Evolutionary conservation across 2,888 invertebrate species (phyloP).

Genomic region (Seira musarum): DNA sequence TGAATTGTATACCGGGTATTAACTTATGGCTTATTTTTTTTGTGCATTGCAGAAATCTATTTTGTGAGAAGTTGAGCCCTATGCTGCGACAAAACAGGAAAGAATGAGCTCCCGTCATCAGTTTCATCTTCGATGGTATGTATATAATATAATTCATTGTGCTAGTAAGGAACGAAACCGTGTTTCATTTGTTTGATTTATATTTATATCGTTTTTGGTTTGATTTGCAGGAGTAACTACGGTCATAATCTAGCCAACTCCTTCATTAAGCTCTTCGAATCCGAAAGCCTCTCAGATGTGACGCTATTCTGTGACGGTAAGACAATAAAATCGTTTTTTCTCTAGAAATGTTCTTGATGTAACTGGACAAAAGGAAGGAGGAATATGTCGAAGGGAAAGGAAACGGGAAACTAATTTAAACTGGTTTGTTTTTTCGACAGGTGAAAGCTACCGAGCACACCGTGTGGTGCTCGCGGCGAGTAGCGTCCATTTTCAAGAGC

Average conservation of each 20-base stretch:
- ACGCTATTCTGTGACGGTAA: slow-evolving; percentile 94
- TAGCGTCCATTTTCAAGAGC: slow-evolving; percentile 93
- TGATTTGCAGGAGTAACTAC: slow-evolving; percentile 82
- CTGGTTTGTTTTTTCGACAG: slow-evolving; percentile 73
- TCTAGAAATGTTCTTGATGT: slow-evolving; percentile 16
- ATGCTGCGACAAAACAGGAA: slow-evolving; percentile 70
- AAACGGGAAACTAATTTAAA: not conserved
- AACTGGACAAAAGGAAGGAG: slow-evolving; percentile 17
- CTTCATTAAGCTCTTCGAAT: slow-evolving; percentile 93
- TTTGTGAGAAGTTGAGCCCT: slow-evolving; percentile 54
- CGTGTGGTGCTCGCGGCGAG: slow-evolving; percentile 93
- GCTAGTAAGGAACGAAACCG: too few species aligned
- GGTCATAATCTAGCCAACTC: slow-evolving; percentile 93
- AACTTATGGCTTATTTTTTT: slow-evolving; percentile 4
- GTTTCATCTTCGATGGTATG: slow-evolving; percentile 88
- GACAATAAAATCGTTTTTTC: slow-evolving; percentile 69
- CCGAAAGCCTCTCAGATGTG: slow-evolving; percentile 93
- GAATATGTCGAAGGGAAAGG: not conserved
- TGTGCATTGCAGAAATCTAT: slow-evolving; percentile 37
- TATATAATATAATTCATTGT: too few species aligned
- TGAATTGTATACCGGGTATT: too few species aligned
- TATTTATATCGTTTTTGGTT: too few species aligned
- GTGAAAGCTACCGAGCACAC: slow-evolving; percentile 92
- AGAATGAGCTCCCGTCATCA: slow-evolving; percentile 93
- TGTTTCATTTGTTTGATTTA: too few species aligned